Conservation (phyloP, 1,140 invertebrate species). For the Cecropterus lyciades region DNA sequence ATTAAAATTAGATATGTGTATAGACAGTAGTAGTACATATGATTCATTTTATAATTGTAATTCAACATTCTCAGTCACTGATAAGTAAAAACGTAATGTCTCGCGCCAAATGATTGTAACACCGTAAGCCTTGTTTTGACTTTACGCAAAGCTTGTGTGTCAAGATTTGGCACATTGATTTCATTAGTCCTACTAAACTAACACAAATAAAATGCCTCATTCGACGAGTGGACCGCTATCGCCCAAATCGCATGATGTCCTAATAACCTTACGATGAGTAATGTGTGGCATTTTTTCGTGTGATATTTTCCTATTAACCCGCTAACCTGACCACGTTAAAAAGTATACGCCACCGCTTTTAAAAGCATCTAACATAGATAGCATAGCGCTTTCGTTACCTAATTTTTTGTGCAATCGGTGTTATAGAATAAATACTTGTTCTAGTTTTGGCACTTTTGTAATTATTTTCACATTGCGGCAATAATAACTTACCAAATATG, state of each 20-base stretch:
- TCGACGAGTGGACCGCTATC: constrained; percentile 4
- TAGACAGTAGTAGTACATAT: background rate
- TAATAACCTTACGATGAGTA: constrained; percentile 50
- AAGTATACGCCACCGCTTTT: constrained; percentile 44
- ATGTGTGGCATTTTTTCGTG: constrained; percentile 47
- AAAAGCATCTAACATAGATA: constrained; percentile 29
- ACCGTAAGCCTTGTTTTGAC: background rate
- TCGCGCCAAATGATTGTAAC: constrained; percentile 5
- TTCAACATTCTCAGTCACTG: background rate
- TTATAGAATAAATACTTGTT: constrained; percentile 37
- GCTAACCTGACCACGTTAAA: constrained; percentile 56
- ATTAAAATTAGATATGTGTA: background rate
- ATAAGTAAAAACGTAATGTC: constrained; percentile 1
- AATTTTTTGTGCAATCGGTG: constrained; percentile 52
- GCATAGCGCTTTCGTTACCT: constrained; percentile 53
- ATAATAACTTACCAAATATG: background rate
- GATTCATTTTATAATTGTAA: background rate
- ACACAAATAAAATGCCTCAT: background rate
- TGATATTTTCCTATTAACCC: constrained; percentile 65
- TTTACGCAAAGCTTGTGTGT: background rate
- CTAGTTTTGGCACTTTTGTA: constrained; percentile 22
- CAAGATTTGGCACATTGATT: constrained; percentile 11
- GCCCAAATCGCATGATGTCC: constrained; percentile 40
- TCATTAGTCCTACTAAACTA: constrained; percentile 11
- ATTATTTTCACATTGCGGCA: constrained; percentile 14